A percentile compares a stretch with the other conserved stretches of the same genome.
Conservation (phyloP, 1,140 invertebrate species). For the Eueides isabella region DNA sequence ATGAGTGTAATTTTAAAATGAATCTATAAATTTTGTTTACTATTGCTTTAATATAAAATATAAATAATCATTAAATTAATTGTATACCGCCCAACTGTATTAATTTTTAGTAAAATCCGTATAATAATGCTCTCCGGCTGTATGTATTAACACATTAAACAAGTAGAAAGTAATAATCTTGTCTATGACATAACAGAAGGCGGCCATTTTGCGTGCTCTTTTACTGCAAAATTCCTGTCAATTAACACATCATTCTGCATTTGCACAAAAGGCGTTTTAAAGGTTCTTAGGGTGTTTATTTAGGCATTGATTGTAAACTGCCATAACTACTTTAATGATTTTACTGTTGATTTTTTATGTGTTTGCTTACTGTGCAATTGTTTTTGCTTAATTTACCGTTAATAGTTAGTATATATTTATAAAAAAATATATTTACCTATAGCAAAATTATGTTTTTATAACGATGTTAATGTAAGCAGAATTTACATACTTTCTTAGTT, state of each 20-base stretch:
- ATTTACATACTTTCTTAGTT: too few relatives aligned
- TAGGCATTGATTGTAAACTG: slow-evolving; percentile 53
- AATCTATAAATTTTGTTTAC: too few relatives aligned
- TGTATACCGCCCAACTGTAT: too few relatives aligned
- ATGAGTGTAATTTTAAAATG: slow-evolving; percentile 47
- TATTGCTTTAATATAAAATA: too few relatives aligned
- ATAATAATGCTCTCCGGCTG: neutral
- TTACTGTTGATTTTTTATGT: slow-evolving; percentile 45
- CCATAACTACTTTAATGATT: slow-evolving; percentile 61
- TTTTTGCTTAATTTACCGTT: slow-evolving; percentile 22
- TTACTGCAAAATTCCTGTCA: slow-evolving; percentile 60
- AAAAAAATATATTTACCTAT: neutral
- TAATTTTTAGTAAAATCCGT: neutral
- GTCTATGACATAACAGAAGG: slow-evolving; percentile 54
- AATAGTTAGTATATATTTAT: neutral
- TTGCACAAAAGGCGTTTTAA: slow-evolving; percentile 62
- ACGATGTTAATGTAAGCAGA: too few relatives aligned
- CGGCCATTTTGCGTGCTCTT: slow-evolving; percentile 49
- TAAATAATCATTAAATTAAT: too few relatives aligned
- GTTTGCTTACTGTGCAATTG: slow-evolving; percentile 27
- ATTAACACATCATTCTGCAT: slow-evolving; percentile 65
- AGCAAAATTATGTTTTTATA: neutral
- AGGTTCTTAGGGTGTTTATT: slow-evolving; percentile 53
- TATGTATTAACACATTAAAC: neutral
- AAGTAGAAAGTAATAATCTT: slow-evolving; percentile 51